Conservation (phyloP, 2,797 vertebrate genomes). For the Gobio occitaniae region DNA sequence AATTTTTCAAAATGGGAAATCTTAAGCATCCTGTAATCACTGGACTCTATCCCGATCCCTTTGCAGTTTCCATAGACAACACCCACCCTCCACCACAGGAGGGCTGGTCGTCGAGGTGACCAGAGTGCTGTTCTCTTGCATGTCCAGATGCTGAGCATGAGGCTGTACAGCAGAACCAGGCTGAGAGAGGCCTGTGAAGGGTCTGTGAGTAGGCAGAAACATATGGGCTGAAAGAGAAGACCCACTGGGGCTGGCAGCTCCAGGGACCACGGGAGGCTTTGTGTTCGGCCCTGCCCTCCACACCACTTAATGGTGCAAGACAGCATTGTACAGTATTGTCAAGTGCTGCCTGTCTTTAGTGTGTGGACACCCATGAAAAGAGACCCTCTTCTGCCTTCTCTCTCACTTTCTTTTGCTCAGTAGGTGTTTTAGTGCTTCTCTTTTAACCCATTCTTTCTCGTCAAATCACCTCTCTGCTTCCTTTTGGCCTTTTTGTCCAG, state of each 20-base stretch:
- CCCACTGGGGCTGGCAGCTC: constrained; percentile 71
- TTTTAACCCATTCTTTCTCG: constrained; percentile 73
- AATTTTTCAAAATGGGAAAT: not conserved
- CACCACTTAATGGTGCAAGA: constrained; percentile 81
- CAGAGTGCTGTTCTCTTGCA: constrained; percentile 68
- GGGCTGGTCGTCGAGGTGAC: constrained; percentile 69
- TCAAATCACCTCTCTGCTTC: constrained; percentile 71
- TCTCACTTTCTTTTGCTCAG: constrained; percentile 75
- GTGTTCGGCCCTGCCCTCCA: constrained; percentile 74
- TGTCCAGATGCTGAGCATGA: constrained; percentile 87
- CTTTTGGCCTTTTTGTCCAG: constrained; percentile 69
- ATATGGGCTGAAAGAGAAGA: constrained; percentile 82
- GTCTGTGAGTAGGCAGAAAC: constrained; percentile 68
- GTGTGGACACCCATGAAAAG: constrained; percentile 73
- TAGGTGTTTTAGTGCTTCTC: constrained; percentile 83
- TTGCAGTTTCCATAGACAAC: constrained; percentile 70
- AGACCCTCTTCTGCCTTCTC: constrained; percentile 70
- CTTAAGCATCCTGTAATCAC: not conserved
- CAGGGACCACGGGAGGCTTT: constrained; percentile 66
- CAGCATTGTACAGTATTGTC: constrained; percentile 87
- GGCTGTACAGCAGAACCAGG: constrained; percentile 69
- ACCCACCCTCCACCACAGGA: constrained; percentile 33
- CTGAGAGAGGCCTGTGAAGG: constrained; percentile 62
- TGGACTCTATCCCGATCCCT: constrained; percentile 44
- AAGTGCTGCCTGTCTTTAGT: constrained; percentile 78